Percentiles rank a stretch among this genome's conserved stretches.
These are phyloP conservation scores for Bostrychus sinensis DNA, from an alignment of 2,113 vertebrate species.

Conservation along the genomic window DNA sequence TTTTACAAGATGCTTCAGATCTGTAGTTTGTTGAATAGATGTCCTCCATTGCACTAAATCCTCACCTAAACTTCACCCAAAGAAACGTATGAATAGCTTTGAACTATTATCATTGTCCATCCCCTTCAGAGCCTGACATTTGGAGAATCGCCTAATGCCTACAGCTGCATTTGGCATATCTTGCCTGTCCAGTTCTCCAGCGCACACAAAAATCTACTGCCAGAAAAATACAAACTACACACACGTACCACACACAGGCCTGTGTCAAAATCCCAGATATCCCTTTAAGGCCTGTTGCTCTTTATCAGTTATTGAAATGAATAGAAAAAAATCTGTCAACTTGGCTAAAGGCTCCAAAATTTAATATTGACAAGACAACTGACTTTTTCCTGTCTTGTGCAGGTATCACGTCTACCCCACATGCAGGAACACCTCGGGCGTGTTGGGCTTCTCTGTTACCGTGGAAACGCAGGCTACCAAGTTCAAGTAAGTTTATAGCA, in stretches of 20 bases:
- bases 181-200: background rate
- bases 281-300: background rate
- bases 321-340: no score
- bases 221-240: background rate
- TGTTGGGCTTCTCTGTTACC: constrained; percentile 95
- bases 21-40: no score
- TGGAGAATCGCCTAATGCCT: constrained; percentile 1
- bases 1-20: no score
- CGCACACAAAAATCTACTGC: background rate
- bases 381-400: constrained; percentile 11
- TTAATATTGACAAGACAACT: background rate
- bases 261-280: no score
- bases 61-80: no score
- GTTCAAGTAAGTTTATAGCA: constrained; percentile 84
- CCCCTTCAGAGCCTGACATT: background rate
- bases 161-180: constrained; percentile 3
- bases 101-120: background rate
- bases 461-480: constrained; percentile 97
- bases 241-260: background rate
- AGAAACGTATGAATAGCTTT: no score
- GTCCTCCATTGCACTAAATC: no score
- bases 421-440: constrained; percentile 94
- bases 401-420: constrained; percentile 96
- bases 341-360: background rate
- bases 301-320: background rate